Evolutionary conservation across 35 echinoderm and acorn worm species (phyloP).

Genomic region (Strongylocentrotus purpuratus): DNA sequence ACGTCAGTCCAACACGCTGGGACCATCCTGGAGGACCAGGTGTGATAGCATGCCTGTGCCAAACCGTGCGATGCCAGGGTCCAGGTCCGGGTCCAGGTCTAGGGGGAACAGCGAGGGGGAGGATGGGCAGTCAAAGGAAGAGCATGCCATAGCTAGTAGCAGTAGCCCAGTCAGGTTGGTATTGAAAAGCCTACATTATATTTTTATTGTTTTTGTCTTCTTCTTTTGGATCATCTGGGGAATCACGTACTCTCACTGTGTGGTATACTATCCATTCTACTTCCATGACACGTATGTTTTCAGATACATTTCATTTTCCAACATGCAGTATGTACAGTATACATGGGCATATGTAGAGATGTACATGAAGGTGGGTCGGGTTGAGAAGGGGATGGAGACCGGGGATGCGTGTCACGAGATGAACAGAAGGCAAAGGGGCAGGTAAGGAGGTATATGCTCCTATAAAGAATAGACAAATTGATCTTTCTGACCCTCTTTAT

Average conservation of each 20-base stretch:
- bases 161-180: constrained; percentile 43
- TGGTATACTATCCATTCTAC: not conserved
- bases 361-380: not conserved
- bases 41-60: constrained; percentile 87
- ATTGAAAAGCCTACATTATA: not conserved
- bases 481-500: too few species aligned
- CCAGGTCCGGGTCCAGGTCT: constrained; percentile 15
- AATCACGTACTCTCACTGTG: not conserved
- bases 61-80: constrained; percentile 49
- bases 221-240: not conserved
- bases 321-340: not conserved
- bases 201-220: not conserved
- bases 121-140: constrained; percentile 66
- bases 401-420: not conserved
- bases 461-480: not conserved
- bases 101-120: constrained; percentile 77
- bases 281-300: not conserved
- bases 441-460: not conserved
- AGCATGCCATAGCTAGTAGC: constrained; percentile 60
- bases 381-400: not conserved
- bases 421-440: not conserved
- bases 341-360: not conserved
- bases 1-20: constrained; percentile 49
- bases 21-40: constrained; percentile 79
- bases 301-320: not conserved